Percentiles rank a stretch among this genome's conserved stretches.
Evolutionary conservation across 2,888 invertebrate genomes (phyloP).

Genomic region (Morpho deidamia): DNA sequence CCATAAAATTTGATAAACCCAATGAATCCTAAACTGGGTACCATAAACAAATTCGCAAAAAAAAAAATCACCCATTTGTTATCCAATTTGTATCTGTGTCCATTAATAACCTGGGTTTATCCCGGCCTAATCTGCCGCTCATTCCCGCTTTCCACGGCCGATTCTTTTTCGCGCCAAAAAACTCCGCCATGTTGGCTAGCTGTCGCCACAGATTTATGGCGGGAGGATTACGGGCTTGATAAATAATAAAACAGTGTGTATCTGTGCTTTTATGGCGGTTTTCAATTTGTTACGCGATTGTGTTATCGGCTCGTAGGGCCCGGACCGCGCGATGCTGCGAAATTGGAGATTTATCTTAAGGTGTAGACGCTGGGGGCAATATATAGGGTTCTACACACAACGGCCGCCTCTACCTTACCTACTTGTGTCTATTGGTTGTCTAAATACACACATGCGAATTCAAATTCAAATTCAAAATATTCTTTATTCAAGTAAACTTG

Average conservation of each 20-base stretch:
- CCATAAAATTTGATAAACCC: slow-evolving; percentile 12
- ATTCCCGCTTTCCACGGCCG: slow-evolving; percentile 73
- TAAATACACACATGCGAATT: too few species aligned
- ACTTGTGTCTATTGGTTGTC: too few species aligned
- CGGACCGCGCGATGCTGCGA: not conserved
- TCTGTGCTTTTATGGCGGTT: slow-evolving; percentile 54
- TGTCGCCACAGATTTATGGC: slow-evolving; percentile 67
- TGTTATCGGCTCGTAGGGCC: not conserved
- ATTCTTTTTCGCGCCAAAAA: slow-evolving; percentile 69
- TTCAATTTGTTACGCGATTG: slow-evolving; percentile 54
- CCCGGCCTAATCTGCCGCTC: slow-evolving; percentile 71
- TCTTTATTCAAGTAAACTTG: too few species aligned
- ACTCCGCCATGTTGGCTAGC: slow-evolving; percentile 57
- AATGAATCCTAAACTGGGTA: slow-evolving; percentile 18
- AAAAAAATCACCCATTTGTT: slow-evolving; percentile 56
- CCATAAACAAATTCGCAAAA: slow-evolving; percentile 25
- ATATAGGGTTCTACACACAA: too few species aligned
- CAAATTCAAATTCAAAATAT: too few species aligned
- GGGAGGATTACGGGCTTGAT: slow-evolving; percentile 59
- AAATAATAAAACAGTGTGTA: slow-evolving; percentile 51
- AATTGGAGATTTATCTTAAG: not conserved
- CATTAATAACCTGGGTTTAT: slow-evolving; percentile 74
- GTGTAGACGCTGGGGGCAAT: not conserved
- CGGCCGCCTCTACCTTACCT: too few species aligned
- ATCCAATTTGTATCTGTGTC: slow-evolving; percentile 70